Percentiles rank a stretch among this genome's conserved stretches.
Conservation (phyloP, 1,140 invertebrate species). For the Hycleus cichorii region DNA sequence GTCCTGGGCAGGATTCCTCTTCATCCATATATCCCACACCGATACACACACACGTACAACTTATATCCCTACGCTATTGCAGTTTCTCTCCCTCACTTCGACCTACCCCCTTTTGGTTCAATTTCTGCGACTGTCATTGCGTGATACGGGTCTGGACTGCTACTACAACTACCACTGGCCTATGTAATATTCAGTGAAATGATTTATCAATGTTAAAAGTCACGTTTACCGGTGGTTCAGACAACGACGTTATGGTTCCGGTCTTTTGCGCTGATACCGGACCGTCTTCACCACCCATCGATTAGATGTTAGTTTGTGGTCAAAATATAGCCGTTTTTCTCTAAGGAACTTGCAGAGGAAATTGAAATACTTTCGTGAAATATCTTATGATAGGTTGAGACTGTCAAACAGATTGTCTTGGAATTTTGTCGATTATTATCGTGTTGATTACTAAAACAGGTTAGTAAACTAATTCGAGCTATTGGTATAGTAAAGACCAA, state of each 20-base stretch:
- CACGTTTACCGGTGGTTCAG: constrained; percentile 19
- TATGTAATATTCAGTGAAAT: constrained; percentile 22
- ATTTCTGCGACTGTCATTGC: constrained; percentile 24
- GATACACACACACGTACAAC: not conserved
- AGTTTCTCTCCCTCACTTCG: not conserved
- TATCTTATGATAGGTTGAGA: too few species aligned
- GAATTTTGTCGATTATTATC: not conserved
- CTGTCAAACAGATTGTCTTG: too few species aligned
- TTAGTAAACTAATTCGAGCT: too few species aligned
- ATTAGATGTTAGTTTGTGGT: too few species aligned
- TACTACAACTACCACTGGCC: not conserved
- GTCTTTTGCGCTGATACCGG: too few species aligned
- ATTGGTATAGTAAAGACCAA: too few species aligned
- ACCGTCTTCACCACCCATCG: too few species aligned
- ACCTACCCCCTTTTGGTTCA: not conserved
- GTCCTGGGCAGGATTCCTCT: constrained; percentile 2
- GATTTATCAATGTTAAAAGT: constrained; percentile 27
- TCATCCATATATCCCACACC: not conserved
- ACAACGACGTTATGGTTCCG: constrained; percentile 4
- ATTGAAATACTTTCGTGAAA: constrained; percentile 17
- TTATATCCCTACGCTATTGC: not conserved
- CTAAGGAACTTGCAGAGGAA: not conserved
- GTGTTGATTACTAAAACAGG: not conserved
- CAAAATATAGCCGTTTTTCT: too few species aligned
- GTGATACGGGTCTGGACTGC: constrained; percentile 19